Evolutionary conservation across 2,888 invertebrate species (phyloP).

Genomic region (Plagiodera versicolora): DNA sequence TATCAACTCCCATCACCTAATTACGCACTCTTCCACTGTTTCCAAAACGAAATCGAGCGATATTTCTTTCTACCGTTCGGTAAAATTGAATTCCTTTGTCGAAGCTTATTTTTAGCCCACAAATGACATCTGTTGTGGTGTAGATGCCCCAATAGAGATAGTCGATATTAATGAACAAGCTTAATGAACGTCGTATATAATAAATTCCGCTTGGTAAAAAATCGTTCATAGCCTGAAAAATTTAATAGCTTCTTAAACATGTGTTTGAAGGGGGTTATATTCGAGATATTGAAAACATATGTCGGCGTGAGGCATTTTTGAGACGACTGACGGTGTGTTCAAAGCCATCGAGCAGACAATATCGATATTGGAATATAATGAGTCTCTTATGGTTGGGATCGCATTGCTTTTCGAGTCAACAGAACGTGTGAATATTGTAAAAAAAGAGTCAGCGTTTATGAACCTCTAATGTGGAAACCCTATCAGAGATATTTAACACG

Average conservation of each 20-base stretch:
- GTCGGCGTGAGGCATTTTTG: conserved; percentile 18
- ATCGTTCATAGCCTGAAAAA: conserved; percentile 33
- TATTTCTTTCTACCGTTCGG: conserved; percentile 15
- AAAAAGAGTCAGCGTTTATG: conserved; percentile 4
- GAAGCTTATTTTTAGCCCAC: conserved; percentile 33
- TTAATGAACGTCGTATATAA: conserved; percentile 38
- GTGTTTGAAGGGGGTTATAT: conserved; percentile 37
- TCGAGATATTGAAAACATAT: conserved; percentile 40
- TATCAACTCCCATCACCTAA: not conserved
- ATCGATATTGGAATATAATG: conserved; percentile 7
- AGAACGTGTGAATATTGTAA: not conserved
- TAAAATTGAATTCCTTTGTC: conserved; percentile 30
- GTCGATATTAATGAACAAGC: conserved; percentile 36
- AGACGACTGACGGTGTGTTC: conserved; percentile 8
- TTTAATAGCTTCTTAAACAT: conserved; percentile 39
- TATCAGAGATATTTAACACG: conserved; percentile 9
- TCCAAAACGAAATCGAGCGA: conserved; percentile 26
- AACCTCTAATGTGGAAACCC: conserved; percentile 6
- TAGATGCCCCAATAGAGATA: conserved; percentile 38
- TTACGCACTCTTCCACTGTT: conserved; percentile 14
- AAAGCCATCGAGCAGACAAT: conserved; percentile 3
- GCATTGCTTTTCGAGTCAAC: not conserved
- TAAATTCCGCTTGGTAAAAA: conserved; percentile 35
- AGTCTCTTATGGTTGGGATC: not conserved
- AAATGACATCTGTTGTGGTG: conserved; percentile 36